Conservation (phyloP, 2,888 invertebrate species). For the Cheilosia pagana region DNA sequence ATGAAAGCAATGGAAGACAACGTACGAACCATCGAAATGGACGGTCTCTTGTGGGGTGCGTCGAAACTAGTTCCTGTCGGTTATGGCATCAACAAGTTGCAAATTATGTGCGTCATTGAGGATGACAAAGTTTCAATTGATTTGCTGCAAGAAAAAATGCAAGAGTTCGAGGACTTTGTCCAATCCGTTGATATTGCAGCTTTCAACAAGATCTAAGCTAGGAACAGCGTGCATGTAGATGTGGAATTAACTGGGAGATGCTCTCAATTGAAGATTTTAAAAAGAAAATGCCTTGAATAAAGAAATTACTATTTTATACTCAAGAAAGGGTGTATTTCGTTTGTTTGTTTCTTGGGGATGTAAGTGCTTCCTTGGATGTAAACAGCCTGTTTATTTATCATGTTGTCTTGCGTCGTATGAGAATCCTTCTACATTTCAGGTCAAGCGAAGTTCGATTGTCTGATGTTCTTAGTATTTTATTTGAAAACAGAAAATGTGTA, state of each 20-base stretch:
- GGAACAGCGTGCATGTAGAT: background rate
- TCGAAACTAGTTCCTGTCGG: slow-evolving; percentile 97
- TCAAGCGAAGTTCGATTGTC: too few relatives aligned
- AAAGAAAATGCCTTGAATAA: slow-evolving; percentile 49
- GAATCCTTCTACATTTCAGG: too few relatives aligned
- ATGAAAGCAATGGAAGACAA: slow-evolving; percentile 92
- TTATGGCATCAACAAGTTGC: slow-evolving; percentile 97
- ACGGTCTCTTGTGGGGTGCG: slow-evolving; percentile 98
- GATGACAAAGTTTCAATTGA: slow-evolving; percentile 98
- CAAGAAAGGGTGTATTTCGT: slow-evolving; percentile 21
- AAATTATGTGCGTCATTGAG: slow-evolving; percentile 97
- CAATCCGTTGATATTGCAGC: slow-evolving; percentile 99
- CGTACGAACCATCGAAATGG: slow-evolving; percentile 93
- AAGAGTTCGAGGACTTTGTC: slow-evolving; percentile 95
- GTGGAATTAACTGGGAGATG: slow-evolving; percentile 18
- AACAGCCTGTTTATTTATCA: too few relatives aligned
- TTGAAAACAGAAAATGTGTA: too few relatives aligned
- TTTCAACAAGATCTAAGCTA: slow-evolving; percentile 96
- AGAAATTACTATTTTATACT: slow-evolving; percentile 56
- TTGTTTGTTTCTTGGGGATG: background rate
- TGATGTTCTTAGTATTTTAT: too few relatives aligned
- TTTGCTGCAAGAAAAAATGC: slow-evolving; percentile 93
- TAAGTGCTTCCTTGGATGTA: too few relatives aligned
- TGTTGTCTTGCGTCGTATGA: fast-evolving
- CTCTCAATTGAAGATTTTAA: slow-evolving; percentile 22